Base-by-base conservation (phyloP, 2,888 invertebrate species). In the Pandemis corylana region DNA sequence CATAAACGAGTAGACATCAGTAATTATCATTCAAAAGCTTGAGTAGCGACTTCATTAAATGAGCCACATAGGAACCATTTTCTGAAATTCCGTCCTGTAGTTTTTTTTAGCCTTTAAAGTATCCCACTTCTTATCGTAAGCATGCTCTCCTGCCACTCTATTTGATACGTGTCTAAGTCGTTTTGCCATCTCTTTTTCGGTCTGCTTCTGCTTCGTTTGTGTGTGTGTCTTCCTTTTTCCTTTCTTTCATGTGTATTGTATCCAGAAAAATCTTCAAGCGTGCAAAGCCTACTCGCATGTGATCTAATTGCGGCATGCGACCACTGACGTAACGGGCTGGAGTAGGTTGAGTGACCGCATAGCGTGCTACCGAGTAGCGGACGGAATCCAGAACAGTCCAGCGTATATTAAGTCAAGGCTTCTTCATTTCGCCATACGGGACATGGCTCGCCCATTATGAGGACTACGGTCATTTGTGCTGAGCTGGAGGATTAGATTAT, bases 261-360 rank as follows among this genome's bases (percentile, higher is more conserved):
- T 75, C 74, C 70, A 66, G 75, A 67, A 71, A 75, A 71, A 75
- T 61, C 49, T 28, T 44, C 56, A 75, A 62, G 71, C 67, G 66
- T 75, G 75, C 63, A 56, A 71, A 75, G 71, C 75, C 75, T 75
- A 75, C 88, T 89, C 84, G 87, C 85, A 86, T 89, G 89, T 91
- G 92, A 90, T 93, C 92, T 94, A 93, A 93, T 93, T 92, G 93
- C 88, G 91, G 91, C 89, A 83, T 88, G 88, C 87, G 85, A 84
- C 82, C 83, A 84, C 89, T 93, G 92, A 92, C 91, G 93, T 93
- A 93, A 92, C 92, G 92, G 92, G 88, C 87, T 83, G 80, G 83
- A 87, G 87, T 81, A 88, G 89, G 93, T 93, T 93, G 92, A 93
- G 84, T 93, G 93, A 93, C 93, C 93, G 92, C 89, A 85, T 84